Base-by-base conservation (phyloP, 1,140 invertebrate genomes). In the Drosophila bipectinata region DNA sequence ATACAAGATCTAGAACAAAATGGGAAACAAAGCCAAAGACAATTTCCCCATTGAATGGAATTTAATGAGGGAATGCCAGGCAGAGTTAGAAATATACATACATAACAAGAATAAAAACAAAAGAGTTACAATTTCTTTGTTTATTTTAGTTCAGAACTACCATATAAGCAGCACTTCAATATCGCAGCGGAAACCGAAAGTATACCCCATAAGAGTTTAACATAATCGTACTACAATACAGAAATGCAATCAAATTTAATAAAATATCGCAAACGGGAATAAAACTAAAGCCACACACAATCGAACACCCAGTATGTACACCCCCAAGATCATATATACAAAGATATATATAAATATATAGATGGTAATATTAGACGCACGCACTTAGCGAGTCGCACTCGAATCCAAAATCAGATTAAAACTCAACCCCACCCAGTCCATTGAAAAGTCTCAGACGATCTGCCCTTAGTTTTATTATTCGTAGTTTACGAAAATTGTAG, bases 171-270 rank as follows among this genome's bases (percentile, higher is more conserved):
- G 59, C 80, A 84, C 60, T 72, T 64, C 45, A 77, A 77, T 72
- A 75, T 53, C 45, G 30, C 37, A 68, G 57, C 6, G 41, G 54
- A 72, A 56, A 48, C 24, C 30, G 14, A 66, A 57, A 66, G 21
- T 24, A 49, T 79, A 61, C 9, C 57, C 57, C 55, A 51, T 80
- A 66, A 71, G 74, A 49, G 54, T 69, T 45, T 58, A 68, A 57
- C 54, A 64, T 62, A 72, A 37, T 69, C 53, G 57, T 72, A 75
- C 51, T 77, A 80, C 77, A 87, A 85, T 74, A 81, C 67, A 63
- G 78, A 74, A 85, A 67, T 78, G 74, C 82, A 85, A 85, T 85
- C 82, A 85, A 78, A 64, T 78, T 87, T 81, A 83, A 59, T 79
- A 85, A 81, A 47, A 66, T 74, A 85, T 78, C 73, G 72, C 60